These are phyloP conservation scores for Hippopotamus amphibius DNA, from an alignment of 2,113 vertebrate genomes.

Conservation along the genomic window DNA sequence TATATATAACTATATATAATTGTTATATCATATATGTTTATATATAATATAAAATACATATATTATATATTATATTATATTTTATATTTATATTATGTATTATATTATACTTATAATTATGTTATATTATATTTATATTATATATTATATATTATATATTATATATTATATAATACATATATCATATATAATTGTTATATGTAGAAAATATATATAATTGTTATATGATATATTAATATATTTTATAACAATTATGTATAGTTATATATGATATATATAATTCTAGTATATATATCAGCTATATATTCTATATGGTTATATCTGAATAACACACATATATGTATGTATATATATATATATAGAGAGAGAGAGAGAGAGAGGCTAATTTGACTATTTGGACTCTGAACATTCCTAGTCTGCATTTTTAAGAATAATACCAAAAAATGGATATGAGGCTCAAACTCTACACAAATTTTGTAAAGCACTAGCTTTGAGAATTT, in stretches of 20 bases:
- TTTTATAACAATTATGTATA: background rate
- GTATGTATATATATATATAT: background rate
- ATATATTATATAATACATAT: no score
- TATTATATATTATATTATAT: no score
- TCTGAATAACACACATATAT: background rate
- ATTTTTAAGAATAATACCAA: conserved; percentile 35
- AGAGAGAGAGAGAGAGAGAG: background rate
- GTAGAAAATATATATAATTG: no score
- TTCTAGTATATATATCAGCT: background rate
- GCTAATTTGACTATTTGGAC: conserved; percentile 30
- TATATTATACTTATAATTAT: no score
- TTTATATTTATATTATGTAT: no score
- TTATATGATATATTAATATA: background rate
- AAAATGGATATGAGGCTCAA: background rate
- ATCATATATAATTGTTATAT: no score
- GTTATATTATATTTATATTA: no score
- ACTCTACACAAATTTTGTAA: conserved; percentile 3
- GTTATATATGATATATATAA: background rate
- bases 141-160: no score
- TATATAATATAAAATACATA: no score
- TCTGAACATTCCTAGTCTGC: background rate
- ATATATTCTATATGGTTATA: background rate
- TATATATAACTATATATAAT: background rate
- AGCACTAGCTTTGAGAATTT: background rate
- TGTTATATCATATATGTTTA: no score